phyloP scores from a whole-genome alignment of 2,888 invertebrate species.

The Philhelius pedissequus region DNA sequence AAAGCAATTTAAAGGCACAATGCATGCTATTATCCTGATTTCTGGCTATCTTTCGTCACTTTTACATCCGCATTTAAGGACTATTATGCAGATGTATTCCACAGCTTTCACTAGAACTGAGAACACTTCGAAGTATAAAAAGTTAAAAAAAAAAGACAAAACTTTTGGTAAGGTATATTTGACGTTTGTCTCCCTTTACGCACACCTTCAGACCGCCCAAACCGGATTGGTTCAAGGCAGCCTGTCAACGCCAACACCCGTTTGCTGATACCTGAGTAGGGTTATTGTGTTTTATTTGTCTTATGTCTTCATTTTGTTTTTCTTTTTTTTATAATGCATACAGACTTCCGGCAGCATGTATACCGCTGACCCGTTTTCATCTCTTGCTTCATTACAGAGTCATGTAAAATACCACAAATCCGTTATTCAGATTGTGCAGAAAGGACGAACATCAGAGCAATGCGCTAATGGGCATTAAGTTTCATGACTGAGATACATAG shows the following conservation, averaged over 20 bases:
- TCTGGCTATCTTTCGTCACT: slow-evolving; percentile 24
- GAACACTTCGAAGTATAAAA: not conserved
- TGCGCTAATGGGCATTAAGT: slow-evolving; percentile 55
- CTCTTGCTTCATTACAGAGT: slow-evolving; percentile 43
- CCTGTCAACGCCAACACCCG: not conserved
- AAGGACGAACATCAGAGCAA: slow-evolving; percentile 51
- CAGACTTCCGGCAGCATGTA: slow-evolving; percentile 57
- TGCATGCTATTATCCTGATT: slow-evolving; percentile 53
- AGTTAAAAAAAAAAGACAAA: not conserved
- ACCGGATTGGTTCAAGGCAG: not conserved
- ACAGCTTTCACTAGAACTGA: not conserved
- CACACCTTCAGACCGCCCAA: not conserved
- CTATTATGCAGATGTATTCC: slow-evolving; percentile 50
- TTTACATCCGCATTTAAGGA: slow-evolving; percentile 36
- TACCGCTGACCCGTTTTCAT: slow-evolving; percentile 57
- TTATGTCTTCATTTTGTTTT: not conserved
- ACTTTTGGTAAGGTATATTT: slow-evolving; percentile 33
- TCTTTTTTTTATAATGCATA: slow-evolving; percentile 35
- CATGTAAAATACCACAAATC: slow-evolving; percentile 62
- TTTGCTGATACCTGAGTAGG: slow-evolving; percentile 23
- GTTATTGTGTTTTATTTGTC: not conserved
- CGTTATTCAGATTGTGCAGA: slow-evolving; percentile 54
- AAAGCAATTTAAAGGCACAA: slow-evolving; percentile 44
- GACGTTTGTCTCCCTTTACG: slow-evolving; percentile 34
- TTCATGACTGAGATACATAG: slow-evolving; percentile 54